Base-by-base conservation (phyloP, 2,113 vertebrate genomes). In the Dermatemys mawii region DNA sequence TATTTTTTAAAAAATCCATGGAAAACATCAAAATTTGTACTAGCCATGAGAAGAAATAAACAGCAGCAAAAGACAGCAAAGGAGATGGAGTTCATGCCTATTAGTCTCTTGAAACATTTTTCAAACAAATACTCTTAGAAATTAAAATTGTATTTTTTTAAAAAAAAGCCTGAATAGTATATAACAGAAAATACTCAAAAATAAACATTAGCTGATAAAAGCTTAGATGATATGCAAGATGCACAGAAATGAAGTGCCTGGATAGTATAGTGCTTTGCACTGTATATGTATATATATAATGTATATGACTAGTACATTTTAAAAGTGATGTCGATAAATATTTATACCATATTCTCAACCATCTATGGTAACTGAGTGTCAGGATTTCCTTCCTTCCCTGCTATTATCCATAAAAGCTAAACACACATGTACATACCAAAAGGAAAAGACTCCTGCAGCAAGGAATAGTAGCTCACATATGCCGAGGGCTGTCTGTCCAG, bases 1-100 rank as follows among this genome's bases (percentile, higher is more conserved):
- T 53, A 7, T 51, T 51, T 51, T 51, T 50, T 50, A 48, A n/a
- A n/a, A n/a, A 81, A 13, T 81, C 87, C 55, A 27, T 92, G 83
- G 81, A 90, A 38, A 89, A 86, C 88, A 79, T 96, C 90, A 94
- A 96, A 38, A 49, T 38, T 38, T 38, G 38, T 87, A 79, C 51
- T 90, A 32, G 41, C 38, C 38, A 6, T 81, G 76, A 19, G 19
- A 17, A 70, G 41, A 51, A 86, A 87, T 19, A 27, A 24, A 17
- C 22, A 51, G 7, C 35, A n/a, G 73, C 17, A n/a, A 44, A 6
- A 22, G 60, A 38, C 3, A 13, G 6, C 6, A 16, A 17, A 19
- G 35, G n/a, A 29, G 11, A 41, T 22, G 14, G 16, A 21, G n/a
- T 73, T 73, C 38, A 24, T 24, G 22, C n/a, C 67, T 70, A 70